Evolutionary conservation across 2,888 invertebrate genomes (phyloP), one percentile per base, ranked within the genome.

Genomic region (Sesia bembeciformis): DNA sequence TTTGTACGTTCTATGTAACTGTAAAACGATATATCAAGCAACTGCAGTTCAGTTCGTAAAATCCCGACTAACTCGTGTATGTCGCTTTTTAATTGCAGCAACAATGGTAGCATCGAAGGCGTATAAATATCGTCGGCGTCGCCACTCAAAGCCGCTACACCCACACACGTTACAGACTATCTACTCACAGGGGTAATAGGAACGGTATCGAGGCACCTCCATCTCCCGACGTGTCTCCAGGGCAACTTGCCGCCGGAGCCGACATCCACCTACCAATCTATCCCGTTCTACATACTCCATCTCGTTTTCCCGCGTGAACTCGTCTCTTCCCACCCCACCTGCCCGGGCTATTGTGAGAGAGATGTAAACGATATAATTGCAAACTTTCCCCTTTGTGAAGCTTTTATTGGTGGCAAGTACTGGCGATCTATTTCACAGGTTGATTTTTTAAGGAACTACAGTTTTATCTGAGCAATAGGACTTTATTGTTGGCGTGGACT

Each of bases 191-290:
- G 90, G 82, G 83, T 84, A 90, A 67, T 78, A 86, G 49, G 88
- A 80, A 59, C 90, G 84, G 79, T 84, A 88, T 51, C 89, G 82
- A 62, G 89, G 87, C 87, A 90, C 88, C 83, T 90, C 90, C 90
- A 90, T 90, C 63, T 74, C 79, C 80, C 67, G 60, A 66, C 80
- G 84, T 68, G 76, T 87, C 87, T 83, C 86, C 88, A 84, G 77
- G 87, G 86, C 88, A 87, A 88, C 88, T 87, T 72, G 67, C 64
- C 63, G 63, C 63, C 65, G 72, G 66, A 69, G 64, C 64, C 62
- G 60, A 61, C 69, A 70, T 71, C 73, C 72, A 6, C 38, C 40
- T 41, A 43, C 40, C 53, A 41, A 51, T 38, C 39, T 39, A 39
- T 55, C 49, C 50, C 55, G 38, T 50, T 40, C 40, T 52, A 50